A percentile compares a stretch with the other conserved stretches of the same genome.
Evolutionary conservation across 2,888 invertebrate species (phyloP).

Genomic region (Agrotis segetum): DNA sequence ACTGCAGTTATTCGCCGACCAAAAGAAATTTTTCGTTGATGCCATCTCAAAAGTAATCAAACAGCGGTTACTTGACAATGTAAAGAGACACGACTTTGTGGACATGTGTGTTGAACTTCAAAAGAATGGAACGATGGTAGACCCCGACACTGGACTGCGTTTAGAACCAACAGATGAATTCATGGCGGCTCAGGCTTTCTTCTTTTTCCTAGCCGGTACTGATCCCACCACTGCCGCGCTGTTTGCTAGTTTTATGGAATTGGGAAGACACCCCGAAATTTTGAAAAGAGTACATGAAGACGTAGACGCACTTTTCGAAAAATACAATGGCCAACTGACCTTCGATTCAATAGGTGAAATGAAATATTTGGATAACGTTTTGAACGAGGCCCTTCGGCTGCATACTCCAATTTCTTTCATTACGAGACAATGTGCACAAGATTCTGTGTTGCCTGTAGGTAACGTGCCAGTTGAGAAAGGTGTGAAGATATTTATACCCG

Average conservation of each 20-base stretch:
- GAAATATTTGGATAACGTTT: slow-evolving; percentile 76
- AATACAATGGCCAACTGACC: slow-evolving; percentile 36
- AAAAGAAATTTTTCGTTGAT: slow-evolving; percentile 76
- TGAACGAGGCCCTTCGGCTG: slow-evolving; percentile 74
- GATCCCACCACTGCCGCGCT: slow-evolving; percentile 69
- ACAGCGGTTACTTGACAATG: slow-evolving; percentile 70
- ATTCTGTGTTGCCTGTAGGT: slow-evolving; percentile 75
- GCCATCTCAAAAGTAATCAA: slow-evolving; percentile 76
- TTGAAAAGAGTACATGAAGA: slow-evolving; percentile 62
- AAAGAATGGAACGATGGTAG: slow-evolving; percentile 72
- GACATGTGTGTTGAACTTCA: slow-evolving; percentile 78
- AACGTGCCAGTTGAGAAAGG: slow-evolving; percentile 77
- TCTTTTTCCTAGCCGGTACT: slow-evolving; percentile 74
- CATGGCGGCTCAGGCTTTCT: slow-evolving; percentile 62
- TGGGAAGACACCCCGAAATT: slow-evolving; percentile 74
- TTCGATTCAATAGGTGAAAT: slow-evolving; percentile 69
- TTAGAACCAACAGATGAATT: slow-evolving; percentile 77
- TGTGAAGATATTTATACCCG: slow-evolving; percentile 73
- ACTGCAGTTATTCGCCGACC: slow-evolving; percentile 71
- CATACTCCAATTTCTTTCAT: slow-evolving; percentile 77
- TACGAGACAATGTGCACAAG: slow-evolving; percentile 69
- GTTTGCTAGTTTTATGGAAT: slow-evolving; percentile 70
- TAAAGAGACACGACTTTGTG: slow-evolving; percentile 77
- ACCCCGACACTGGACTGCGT: slow-evolving; percentile 72
- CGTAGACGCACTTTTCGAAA: slow-evolving; percentile 47